A percentile compares a stretch with the other conserved stretches of the same genome.
phyloP scores from a whole-genome alignment of 2,888 invertebrate genomes.

The Ligdia adustata region DNA sequence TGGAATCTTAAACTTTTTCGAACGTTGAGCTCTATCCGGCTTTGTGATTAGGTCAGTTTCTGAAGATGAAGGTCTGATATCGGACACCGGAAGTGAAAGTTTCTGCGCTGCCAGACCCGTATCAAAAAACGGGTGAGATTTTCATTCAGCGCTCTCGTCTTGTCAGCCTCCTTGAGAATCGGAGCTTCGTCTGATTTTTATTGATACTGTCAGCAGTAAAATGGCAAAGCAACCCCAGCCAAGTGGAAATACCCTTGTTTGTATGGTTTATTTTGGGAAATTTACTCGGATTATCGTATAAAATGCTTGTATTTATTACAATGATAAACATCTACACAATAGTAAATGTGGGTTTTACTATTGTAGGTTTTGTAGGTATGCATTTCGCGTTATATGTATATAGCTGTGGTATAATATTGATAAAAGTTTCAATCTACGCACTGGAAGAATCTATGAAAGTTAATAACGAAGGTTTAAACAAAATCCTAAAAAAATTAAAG shows the following conservation, averaged over 20 bases:
- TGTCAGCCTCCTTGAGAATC: conserved; percentile 42
- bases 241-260: conserved; percentile 15
- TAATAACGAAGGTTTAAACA: background rate
- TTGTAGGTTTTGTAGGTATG: background rate
- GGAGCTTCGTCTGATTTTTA: conserved; percentile 41
- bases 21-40: conserved; percentile 19
- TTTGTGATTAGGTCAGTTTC: conserved; percentile 22
- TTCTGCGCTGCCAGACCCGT: conserved; percentile 55
- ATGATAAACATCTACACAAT: conserved; percentile 12
- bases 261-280: conserved; percentile 13
- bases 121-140: conserved; percentile 48
- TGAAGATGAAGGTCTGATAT: conserved; percentile 23
- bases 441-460: background rate
- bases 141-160: conserved; percentile 49
- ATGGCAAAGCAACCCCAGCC: conserved; percentile 13
- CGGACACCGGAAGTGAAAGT: conserved; percentile 38
- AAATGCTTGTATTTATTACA: conserved; percentile 12
- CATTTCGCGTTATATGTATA: background rate
- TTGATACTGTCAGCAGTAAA: conserved; percentile 34
- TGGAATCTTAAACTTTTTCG: conserved; percentile 28
- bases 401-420: background rate
- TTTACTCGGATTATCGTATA: conserved; percentile 10
- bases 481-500: background rate
- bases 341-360: conserved; percentile 1
- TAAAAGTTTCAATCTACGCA: background rate